Evolutionary conservation across 2,888 invertebrate species (phyloP), one percentile per base, ranked within the genome.

Genomic region (Nomada ruficornis): DNA sequence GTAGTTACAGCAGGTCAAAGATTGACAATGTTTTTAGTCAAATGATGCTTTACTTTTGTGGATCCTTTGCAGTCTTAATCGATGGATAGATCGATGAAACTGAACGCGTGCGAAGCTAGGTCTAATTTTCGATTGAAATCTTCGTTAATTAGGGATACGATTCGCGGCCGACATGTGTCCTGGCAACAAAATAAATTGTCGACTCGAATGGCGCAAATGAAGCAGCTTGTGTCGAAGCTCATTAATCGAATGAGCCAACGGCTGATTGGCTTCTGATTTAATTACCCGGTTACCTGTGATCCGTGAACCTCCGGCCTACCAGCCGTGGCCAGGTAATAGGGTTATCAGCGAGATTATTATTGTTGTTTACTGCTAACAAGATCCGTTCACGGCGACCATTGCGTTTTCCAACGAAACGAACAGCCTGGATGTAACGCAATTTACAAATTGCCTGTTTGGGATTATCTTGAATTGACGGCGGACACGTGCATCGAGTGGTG

Each of bases 351-450:
- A 84, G 89, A 91, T 91, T 91, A 91, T 91, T 91, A 91, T 91
- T 92, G 88, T 90, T 91, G 89, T 91, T 92, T 90, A 92, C 89
- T 88, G 89, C 89, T 91, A 90, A 91, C 91, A 91, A 92, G 89
- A 88, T 87, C 86, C 75, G 86, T 85, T 80, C 80, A 70, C 59
- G 60, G 69, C 68, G 59, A 70, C 62, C 57, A 26, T 23, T 57
- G 47, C 64, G 76, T 72, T 70, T 77, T 52, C 62, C 67, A 85
- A 68, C 60, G 78, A 36, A 26, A 18, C 47, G 59, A 15, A 36
- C 55, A n/a, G 23, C 60, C 77, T n/a, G 70, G 29, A 60, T 74
- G 80, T 79, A 82, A 73, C 63, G 77, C 77, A 82, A 87, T 88
- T 87, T 86, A 82, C 87, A 76, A 82, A 78, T 87, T 67, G 72